Evolutionary conservation across 2,888 invertebrate genomes (phyloP).

Genomic region (Chloroclystis v-ata): DNA sequence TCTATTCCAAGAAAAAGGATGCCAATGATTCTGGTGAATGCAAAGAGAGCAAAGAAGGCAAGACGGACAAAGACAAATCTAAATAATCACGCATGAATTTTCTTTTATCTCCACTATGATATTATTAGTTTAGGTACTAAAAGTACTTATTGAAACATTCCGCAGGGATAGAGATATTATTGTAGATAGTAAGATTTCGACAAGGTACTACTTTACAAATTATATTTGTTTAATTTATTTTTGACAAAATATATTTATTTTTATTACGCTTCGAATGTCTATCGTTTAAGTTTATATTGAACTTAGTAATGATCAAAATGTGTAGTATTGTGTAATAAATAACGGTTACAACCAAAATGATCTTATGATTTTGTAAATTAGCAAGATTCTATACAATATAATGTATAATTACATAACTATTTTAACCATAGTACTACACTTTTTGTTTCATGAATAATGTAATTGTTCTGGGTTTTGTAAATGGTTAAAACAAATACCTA

Average conservation of each 20-base stretch:
- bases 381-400: too few relatives aligned
- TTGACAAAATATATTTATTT: slow-evolving; percentile 6
- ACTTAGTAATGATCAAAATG: slow-evolving; percentile 1
- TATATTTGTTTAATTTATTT: slow-evolving; percentile 1
- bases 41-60: slow-evolving; percentile 36
- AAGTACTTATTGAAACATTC: slow-evolving; percentile 72
- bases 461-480: not conserved
- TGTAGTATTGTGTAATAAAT: not conserved
- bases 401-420: too few relatives aligned
- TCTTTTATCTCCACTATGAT: slow-evolving; percentile 9
- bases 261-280: slow-evolving; percentile 11
- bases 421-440: not conserved
- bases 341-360: not conserved
- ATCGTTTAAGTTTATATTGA: slow-evolving; percentile 1
- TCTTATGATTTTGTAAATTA: too few relatives aligned
- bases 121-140: slow-evolving; percentile 31
- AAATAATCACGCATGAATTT: slow-evolving; percentile 35
- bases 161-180: slow-evolving; percentile 37
- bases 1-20: slow-evolving; percentile 67
- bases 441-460: not conserved
- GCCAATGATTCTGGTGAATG: slow-evolving; percentile 40
- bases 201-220: not conserved
- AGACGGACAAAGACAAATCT: slow-evolving; percentile 51
- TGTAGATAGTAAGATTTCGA: not conserved
- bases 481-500: not conserved